Evolutionary conservation across 2,113 vertebrate genomes (phyloP).

Genomic region (Pyrgilauda ruficollis): DNA sequence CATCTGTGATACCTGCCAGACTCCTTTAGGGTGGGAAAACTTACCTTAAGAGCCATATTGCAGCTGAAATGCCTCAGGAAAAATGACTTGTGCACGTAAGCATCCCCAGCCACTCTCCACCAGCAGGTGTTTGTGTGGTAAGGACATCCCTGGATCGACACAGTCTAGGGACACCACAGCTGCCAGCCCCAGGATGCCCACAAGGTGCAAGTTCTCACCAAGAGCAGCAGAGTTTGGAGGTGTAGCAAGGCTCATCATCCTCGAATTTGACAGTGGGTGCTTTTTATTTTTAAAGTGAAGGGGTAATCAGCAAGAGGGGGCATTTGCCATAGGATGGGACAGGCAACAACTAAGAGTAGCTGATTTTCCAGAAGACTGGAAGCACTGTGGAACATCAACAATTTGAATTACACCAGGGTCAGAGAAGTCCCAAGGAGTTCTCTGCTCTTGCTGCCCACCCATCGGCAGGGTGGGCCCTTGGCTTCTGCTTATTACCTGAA

Average conservation of each 20-base stretch:
- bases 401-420: background rate
- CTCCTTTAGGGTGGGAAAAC: background rate
- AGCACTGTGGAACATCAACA: background rate
- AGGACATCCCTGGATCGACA: background rate
- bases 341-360: background rate
- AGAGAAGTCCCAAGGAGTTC: background rate
- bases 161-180: background rate
- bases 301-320: background rate
- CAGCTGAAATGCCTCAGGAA: background rate
- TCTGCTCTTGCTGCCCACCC: background rate
- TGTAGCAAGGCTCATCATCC: background rate
- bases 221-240: background rate
- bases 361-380: background rate
- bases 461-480: background rate
- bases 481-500: background rate
- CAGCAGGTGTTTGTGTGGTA: background rate
- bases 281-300: background rate
- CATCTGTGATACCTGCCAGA: background rate
- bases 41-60: background rate
- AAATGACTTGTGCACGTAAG: background rate
- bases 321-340: background rate
- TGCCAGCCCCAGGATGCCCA: fast-evolving
- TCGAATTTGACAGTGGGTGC: fast-evolving
- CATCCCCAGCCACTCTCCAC: background rate
- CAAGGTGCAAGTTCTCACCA: background rate